Evolutionary conservation across 1,140 invertebrate species (phyloP), one percentile per base, ranked within the genome.

Genomic region (Micrasema minimum): DNA sequence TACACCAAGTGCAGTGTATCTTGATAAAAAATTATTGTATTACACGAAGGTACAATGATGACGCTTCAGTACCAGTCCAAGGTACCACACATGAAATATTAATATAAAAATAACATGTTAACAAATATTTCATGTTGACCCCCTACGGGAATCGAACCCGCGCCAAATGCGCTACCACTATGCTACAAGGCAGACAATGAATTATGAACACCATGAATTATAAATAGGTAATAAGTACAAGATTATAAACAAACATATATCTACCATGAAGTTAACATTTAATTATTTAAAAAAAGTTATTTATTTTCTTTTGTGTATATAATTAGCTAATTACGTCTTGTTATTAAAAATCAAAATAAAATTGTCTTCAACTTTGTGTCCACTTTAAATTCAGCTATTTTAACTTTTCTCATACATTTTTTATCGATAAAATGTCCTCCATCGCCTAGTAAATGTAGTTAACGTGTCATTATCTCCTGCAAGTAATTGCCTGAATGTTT

Each of bases 351-450:
- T 20, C 16, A 48, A 48, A 48, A 48, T 2, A n/a, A 10, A 48
- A 53, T 53, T 53, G 50, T 53, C 23, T 26, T 26, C 26, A 23
- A 26, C 26, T 20, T 48, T 11, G 16, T 22, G 46, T 11, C 46
- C 16, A 48, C 26, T 31, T 31, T 31, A 31, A 4, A 31, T 31
- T 31, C 7, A 31, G 26, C 7, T 45, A 12, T 11, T 5, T 45
- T 12, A 45, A 31, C 7, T 26, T 38, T 59, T 59, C 55, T 12
- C 55, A 59, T 59, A 18, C 37, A 59, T 59, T 59, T 59, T 59
- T 59, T 59, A 59, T 59, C 37, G 38, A 59, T 59, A 43, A 10
- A 11, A 22, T 31, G n/a, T 7, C 31, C 7, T 20, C 55, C 9
- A 22, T 41, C 12, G 14, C 55, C n/a, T 2, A 35, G 22, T 12